phyloP scores from a whole-genome alignment of 2,888 invertebrate genomes.

The Parthenolecanium corni region DNA sequence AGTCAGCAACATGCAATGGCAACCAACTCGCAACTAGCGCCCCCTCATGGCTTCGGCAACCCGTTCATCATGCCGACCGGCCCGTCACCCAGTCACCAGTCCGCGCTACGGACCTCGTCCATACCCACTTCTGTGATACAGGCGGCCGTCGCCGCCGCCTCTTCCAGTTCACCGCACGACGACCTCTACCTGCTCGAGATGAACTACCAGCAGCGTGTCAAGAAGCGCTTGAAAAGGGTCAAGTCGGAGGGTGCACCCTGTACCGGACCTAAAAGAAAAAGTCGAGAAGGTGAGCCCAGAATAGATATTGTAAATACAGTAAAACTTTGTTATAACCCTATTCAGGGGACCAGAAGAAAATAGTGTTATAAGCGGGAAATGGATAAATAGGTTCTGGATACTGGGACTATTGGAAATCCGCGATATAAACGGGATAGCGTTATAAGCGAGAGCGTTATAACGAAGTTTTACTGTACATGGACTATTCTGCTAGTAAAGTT shows the following conservation, averaged over 20 bases:
- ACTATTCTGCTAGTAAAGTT: too few relatives aligned
- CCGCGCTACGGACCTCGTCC: conserved; percentile 41
- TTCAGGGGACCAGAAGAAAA: too few relatives aligned
- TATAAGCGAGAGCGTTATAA: too few relatives aligned
- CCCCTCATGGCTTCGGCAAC: conserved; percentile 20
- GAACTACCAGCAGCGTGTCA: conserved; percentile 64
- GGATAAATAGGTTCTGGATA: too few relatives aligned
- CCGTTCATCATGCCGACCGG: conserved; percentile 29
- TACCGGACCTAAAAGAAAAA: conserved; percentile 71
- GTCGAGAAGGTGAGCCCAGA: conserved; percentile 58
- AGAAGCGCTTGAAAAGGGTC: conserved; percentile 73
- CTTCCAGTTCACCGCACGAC: conserved; percentile 71
- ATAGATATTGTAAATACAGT: too few relatives aligned
- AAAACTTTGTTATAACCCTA: too few relatives aligned
- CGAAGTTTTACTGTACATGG: too few relatives aligned
- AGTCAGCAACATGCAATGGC: conserved; percentile 27
- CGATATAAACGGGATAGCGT: too few relatives aligned
- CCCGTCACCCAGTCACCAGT: conserved; percentile 40
- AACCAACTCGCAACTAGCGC: conserved; percentile 16
- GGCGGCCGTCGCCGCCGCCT: conserved; percentile 30
- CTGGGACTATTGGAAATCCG: too few relatives aligned
- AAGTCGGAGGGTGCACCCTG: conserved; percentile 45
- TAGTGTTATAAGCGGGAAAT: too few relatives aligned
- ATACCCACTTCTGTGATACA: conserved; percentile 54
- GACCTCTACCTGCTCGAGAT: conserved; percentile 70